Conservation (phyloP, 2,113 vertebrate species). For the Bathybates hornii region DNA sequence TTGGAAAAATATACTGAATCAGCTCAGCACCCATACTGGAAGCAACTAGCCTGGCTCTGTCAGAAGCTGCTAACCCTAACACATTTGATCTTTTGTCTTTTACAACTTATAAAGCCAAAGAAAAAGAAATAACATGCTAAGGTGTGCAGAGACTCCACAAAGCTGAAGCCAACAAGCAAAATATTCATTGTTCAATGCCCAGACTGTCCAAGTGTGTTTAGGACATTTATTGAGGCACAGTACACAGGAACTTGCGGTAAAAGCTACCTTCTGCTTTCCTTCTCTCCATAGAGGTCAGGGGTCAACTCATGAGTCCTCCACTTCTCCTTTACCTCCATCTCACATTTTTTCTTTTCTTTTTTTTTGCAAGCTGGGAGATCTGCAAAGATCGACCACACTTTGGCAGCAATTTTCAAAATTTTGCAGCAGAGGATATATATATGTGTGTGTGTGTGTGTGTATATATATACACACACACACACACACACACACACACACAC, state of each 20-base stretch:
- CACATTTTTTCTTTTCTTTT: neutral
- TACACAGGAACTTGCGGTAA: neutral
- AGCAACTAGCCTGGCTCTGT: neutral
- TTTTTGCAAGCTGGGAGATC: neutral
- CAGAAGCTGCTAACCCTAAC: neutral
- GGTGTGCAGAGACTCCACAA: neutral
- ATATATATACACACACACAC: fast-evolving
- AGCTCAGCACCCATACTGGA: neutral
- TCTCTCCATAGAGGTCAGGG: conserved; percentile 51
- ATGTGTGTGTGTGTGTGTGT: fast-evolving
- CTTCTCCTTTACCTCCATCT: neutral
- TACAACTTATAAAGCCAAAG: neutral
- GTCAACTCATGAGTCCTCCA: conserved; percentile 42
- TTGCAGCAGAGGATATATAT: neutral
- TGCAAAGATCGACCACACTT: neutral
- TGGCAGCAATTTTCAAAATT: neutral
- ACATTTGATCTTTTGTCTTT: neutral
- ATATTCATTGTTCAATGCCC: neutral
- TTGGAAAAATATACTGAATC: neutral
- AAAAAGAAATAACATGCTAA: neutral
- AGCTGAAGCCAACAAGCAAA: no score
- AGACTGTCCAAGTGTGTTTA: neutral
- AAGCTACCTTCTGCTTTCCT: neutral
- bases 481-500: no score
- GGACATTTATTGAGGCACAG: neutral